phyloP scores from a whole-genome alignment of 2,113 vertebrate genomes.

The Trichechus manatus region DNA sequence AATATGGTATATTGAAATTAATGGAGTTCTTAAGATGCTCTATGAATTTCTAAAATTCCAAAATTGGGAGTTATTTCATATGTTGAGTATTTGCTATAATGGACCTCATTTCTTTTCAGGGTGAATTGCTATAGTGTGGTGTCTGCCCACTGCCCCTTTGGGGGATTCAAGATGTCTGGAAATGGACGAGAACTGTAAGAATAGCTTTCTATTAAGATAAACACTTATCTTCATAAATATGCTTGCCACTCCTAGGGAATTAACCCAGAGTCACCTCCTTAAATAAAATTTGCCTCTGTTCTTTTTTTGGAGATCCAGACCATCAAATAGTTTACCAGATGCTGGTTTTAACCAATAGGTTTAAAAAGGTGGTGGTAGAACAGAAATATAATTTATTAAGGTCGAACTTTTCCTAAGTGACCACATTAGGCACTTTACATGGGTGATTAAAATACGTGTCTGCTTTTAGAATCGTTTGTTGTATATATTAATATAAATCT shows the following conservation, averaged over 20 bases:
- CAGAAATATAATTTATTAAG: not conserved
- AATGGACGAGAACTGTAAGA: conserved; percentile 96
- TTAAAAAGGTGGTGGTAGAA: not conserved
- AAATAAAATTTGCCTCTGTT: not conserved
- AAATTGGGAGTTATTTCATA: not conserved
- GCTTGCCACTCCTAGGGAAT: not conserved
- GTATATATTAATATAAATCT: not conserved
- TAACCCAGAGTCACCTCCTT: not conserved
- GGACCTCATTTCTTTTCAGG: conserved; percentile 84
- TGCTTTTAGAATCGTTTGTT: not conserved
- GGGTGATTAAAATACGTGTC: not conserved
- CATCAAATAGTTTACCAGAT: not conserved
- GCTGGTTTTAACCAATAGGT: not conserved
- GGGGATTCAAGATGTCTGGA: conserved; percentile 97
- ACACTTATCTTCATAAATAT: not conserved
- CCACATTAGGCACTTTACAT: not conserved
- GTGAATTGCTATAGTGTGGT: conserved; percentile 93
- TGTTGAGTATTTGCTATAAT: not conserved
- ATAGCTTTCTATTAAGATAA: not conserved
- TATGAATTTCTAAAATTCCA: conserved; percentile 30
- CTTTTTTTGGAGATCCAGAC: not conserved
- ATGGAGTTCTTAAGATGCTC: not conserved
- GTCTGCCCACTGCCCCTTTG: conserved; percentile 91
- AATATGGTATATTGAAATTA: not conserved
- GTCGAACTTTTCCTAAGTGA: not conserved